Base-by-base conservation (phyloP, 1,140 invertebrate genomes). In the Drosophila sechellia region DNA sequence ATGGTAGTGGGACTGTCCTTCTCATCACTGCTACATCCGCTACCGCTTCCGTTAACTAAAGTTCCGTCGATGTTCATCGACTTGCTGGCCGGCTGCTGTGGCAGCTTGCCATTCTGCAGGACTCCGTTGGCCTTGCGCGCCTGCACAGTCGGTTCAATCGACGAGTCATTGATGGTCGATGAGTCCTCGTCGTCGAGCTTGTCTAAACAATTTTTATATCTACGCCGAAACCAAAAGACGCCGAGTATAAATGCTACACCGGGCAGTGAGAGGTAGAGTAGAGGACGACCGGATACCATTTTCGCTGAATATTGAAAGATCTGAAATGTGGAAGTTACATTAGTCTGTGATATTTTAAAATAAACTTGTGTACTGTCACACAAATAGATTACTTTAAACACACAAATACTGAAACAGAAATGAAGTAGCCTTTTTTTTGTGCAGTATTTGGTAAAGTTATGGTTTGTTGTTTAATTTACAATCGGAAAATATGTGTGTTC, bases 281-380 rank as follows among this genome's bases (percentile, higher is more conserved):
- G 63, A 66, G 92, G 92, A 79, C 90, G 91, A 89, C 90, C 80
- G 77, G 87, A 90, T 81, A 92, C 90, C 92, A 92, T 92, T 90
- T 92, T 90, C 85, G 79, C 78, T 90, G 90, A 92, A 91, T 92
- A 83, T 90, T 91, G 90, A 85, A 86, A 54, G 86, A 80, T 89
- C 79, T 90, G 71, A 25, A 81, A 83, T 17, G 17, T 17, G n/a
- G 34, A 83, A n/a, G 25, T 3, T 45, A 3, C 0, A 3, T 45
- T 20, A 43, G 17, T 37, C 12, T 37, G 6, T 15, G 39, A 1
- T n/a, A 40, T 40, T 13, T 2, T 0, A 31, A 31, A 31, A 8
- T 31, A 31, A 8, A 31, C 27, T 31, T 2, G 27, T 31, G 27
- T 8, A 31, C 27, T 31, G 27, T 31, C 27, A 31, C 27, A 31